Percentiles rank a stretch among this genome's conserved stretches.
Evolutionary conservation across 1,140 invertebrate species (phyloP).

Genomic region (Copidosoma floridanum): DNA sequence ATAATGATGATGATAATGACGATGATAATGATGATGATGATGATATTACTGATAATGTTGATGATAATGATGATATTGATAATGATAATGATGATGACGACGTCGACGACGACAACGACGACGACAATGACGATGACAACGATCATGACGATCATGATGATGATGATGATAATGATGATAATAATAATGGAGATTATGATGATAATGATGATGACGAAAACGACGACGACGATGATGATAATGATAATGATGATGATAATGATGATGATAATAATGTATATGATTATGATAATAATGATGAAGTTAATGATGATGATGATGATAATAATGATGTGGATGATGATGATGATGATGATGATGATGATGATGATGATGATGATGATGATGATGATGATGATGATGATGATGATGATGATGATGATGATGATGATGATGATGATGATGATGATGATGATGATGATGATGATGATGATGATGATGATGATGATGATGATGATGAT

Average conservation of each 20-base stretch:
- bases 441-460: background rate
- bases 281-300: too few species aligned
- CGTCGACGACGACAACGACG: background rate
- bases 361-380: background rate
- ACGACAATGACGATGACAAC: background rate
- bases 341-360: background rate
- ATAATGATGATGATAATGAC: background rate
- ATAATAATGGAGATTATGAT: background rate
- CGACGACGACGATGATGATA: background rate
- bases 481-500: background rate
- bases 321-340: too few species aligned
- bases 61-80: too few species aligned
- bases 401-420: background rate
- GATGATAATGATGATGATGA: background rate
- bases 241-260: background rate
- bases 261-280: too few species aligned
- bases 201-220: too few species aligned
- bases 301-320: too few species aligned
- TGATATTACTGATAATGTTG: too few species aligned
- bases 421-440: too few species aligned
- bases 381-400: background rate
- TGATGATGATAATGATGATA: background rate
- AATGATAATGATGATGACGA: background rate
- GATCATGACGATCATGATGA: too few species aligned
- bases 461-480: background rate